Evolutionary conservation across 2,113 vertebrate genomes (phyloP), one percentile per base, ranked within the genome.

Genomic region (Gymnorhina tibicen): DNA sequence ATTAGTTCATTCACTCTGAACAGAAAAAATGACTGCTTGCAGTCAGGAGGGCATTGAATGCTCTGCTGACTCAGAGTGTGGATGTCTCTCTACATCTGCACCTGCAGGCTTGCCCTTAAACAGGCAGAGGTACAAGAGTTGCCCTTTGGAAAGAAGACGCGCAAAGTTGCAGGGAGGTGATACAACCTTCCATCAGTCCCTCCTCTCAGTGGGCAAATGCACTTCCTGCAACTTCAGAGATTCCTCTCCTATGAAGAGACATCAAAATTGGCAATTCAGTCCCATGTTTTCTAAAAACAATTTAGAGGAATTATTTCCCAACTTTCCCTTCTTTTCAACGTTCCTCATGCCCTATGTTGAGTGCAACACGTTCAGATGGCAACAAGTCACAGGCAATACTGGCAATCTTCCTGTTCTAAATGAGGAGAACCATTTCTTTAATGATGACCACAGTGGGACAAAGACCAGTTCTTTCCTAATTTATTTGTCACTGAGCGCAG

Each of bases 401-500:
- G 37, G 12, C 18, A 78, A n/a, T 66, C 44, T 62, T 88, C 56
- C 39, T 35, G 5, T 26, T 80, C n/a, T 68, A 33, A 58, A 32
- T 24, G 17, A 69, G 35, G 5, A 90, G 27, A 41, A 32, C 20
- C 3, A 27, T 35, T 69, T 92, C 19, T 81, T 70, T 53, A 55
- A 69, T 20, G 33, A 53, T 2, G 3, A 76, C 21, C 13, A 26
- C 32, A 68, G 13, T 7, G 8, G 16, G 41, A 69, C 24, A 27
- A 68, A 64, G 15, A 63, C 21, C 37, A 39, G 17, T 14, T 87
- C 20, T 9, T 82, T 59, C 49, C 55, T 60, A 41, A 59, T 87
- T 87, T 46, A 63, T n/a, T 67, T 64, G 33, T 47, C 16, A 18
- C 27, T 5, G 5, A 62, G 28, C 0, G 0, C 18, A 73, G 28